Conservation (phyloP, 2,113 vertebrate species). For the Sylvia atricapilla region DNA sequence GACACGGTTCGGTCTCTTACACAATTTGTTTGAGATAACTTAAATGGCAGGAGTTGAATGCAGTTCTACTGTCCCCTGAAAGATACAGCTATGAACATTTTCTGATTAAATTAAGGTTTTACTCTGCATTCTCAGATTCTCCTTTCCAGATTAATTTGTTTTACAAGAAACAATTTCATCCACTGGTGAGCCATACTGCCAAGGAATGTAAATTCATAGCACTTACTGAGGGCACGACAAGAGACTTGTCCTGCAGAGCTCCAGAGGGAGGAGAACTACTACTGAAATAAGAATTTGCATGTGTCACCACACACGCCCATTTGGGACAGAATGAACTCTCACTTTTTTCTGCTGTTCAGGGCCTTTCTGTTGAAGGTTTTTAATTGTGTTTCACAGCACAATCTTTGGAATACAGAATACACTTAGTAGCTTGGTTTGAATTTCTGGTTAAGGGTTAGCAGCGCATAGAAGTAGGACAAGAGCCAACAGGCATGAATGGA, state of each 20-base stretch:
- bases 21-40: constrained; percentile 2
- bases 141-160: background rate
- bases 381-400: background rate
- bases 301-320: background rate
- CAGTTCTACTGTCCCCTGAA: background rate
- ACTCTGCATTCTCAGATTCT: background rate
- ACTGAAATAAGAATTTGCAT: background rate
- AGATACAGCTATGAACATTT: background rate
- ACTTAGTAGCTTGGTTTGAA: background rate
- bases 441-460: background rate
- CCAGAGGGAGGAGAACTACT: background rate
- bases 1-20: background rate
- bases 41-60: constrained; percentile 16
- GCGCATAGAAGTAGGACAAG: background rate
- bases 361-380: constrained; percentile 1
- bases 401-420: background rate
- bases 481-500: background rate
- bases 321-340: background rate
- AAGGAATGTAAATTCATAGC: background rate
- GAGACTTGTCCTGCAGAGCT: background rate
- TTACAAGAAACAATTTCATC: background rate
- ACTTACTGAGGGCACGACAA: background rate
- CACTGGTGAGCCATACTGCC: background rate
- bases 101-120: background rate
- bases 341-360: background rate